phyloP scores from a whole-genome alignment of 2,113 vertebrate genomes.

The Jacana jacana region DNA sequence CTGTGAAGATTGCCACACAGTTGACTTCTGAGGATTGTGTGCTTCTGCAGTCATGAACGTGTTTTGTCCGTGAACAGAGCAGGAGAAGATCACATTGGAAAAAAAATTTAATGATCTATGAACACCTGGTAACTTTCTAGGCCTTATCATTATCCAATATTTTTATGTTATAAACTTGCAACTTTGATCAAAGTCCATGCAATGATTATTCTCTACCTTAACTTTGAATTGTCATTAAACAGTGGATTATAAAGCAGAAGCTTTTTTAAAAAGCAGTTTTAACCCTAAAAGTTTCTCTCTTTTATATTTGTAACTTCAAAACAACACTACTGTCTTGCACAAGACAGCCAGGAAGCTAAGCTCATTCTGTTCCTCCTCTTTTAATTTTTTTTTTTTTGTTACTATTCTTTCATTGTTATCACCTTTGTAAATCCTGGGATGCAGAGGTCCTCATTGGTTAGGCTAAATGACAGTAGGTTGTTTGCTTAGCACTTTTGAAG shows the following conservation, averaged over 20 bases:
- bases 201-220: not conserved
- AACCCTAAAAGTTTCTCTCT: not conserved
- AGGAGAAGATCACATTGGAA: not conserved
- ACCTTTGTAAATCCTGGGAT: not conserved
- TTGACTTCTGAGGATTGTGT: not conserved
- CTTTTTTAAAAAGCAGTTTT: not conserved
- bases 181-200: not conserved
- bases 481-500: not conserved
- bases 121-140: not conserved
- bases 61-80: not conserved
- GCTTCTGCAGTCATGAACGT: not conserved
- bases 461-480: not conserved
- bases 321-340: not conserved
- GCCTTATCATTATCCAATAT: not conserved
- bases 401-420: not conserved
- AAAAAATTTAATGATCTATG: not conserved
- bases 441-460: not conserved
- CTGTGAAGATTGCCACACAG: not conserved
- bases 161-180: not conserved
- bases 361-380: not conserved
- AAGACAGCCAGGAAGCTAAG: not conserved
- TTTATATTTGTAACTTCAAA: not conserved
- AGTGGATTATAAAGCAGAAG: not conserved
- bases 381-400: too few relatives aligned
- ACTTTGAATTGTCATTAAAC: not conserved